Evolutionary conservation across 2,113 vertebrate species (phyloP), one percentile per base, ranked within the genome.

Genomic region (Oenanthe oenanthe): DNA sequence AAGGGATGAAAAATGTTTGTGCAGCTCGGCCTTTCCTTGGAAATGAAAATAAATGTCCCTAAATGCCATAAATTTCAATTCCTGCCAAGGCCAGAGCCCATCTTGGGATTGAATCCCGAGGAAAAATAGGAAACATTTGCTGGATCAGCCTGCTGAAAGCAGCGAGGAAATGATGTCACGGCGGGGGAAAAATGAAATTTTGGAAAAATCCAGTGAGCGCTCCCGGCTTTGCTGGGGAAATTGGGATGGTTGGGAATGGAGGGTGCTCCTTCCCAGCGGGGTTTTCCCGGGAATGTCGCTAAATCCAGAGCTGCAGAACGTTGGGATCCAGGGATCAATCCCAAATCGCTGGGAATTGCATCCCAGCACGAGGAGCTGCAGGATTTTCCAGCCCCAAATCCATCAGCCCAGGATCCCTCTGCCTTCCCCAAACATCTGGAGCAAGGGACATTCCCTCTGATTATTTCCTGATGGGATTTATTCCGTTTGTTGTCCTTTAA

Each of bases 391-490:
- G 62, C 21, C 47, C 38, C 15, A 0, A 88, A 48, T 29, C 47
- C 43, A 3, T 6, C 75, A 60, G 67, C 17, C 29, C 45, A 10
- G 42, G 71, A 34, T 90, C 85, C 67, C 86, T 96, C 89, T 54
- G 40, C 31, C 60, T 89, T 93, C 79, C 80, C 80, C 4, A 84
- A 89, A 89, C 88, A 97, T 97, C 96, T 98, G 97, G 97, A 96
- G 75, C 29, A 85, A 89, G 93, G 88, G 92, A 95, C 88, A 72
- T 95, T 45, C 29, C 29, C 34, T 96, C 85, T 97, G 97, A 98
- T 98, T 96, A 88, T 95, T 98, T 98, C 97, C 97, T 97, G 97
- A 97, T 97, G 97, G 96, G 85, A 84, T 97, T 97, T 96, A 80
- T 96, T 97, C 88, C 70, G 42, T 92, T 97, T 95, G 20, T 94